A percentile compares a stretch with the other conserved stretches of the same genome.
phyloP scores from a whole-genome alignment of 2,888 invertebrate genomes.

The Torymus auratus region DNA sequence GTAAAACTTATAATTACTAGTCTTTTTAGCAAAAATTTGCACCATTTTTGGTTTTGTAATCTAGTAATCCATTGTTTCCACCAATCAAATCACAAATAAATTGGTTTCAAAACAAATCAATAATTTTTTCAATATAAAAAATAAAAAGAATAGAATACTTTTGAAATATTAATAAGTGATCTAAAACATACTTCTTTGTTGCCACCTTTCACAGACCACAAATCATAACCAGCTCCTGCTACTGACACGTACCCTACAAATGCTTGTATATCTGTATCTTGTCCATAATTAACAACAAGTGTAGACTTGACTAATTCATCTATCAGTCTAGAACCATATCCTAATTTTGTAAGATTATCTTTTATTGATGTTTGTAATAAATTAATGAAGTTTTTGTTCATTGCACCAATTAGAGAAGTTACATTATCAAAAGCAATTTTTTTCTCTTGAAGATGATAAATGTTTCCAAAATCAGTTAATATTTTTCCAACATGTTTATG shows the following conservation, averaged over 20 bases:
- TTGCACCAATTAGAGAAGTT: constrained; percentile 77
- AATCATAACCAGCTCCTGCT: constrained; percentile 78
- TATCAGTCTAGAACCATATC: constrained; percentile 77
- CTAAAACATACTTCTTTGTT: constrained; percentile 76
- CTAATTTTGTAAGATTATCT: constrained; percentile 74
- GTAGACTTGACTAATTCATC: constrained; percentile 79
- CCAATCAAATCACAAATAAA: no score
- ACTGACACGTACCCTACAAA: constrained; percentile 76
- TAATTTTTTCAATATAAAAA: no score
- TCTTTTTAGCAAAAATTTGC: no score
- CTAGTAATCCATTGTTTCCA: no score
- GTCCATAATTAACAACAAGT: constrained; percentile 81
- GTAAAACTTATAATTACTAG: no score
- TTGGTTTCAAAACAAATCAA: no score
- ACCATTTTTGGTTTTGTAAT: no score
- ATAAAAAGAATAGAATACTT: no score
- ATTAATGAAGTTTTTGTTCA: constrained; percentile 78
- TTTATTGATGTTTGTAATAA: constrained; percentile 74
- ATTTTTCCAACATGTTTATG: constrained; percentile 65
- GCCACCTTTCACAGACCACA: constrained; percentile 81
- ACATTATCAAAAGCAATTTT: constrained; percentile 78
- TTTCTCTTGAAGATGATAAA: constrained; percentile 79
- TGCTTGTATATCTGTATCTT: constrained; percentile 79
- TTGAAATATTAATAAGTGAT: no score
- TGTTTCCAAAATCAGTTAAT: constrained; percentile 75